A percentile compares a stretch with the other conserved stretches of the same genome.
These are phyloP conservation scores for Lates calcarifer DNA, from an alignment of 2,113 vertebrate species.

Conservation along the genomic window DNA sequence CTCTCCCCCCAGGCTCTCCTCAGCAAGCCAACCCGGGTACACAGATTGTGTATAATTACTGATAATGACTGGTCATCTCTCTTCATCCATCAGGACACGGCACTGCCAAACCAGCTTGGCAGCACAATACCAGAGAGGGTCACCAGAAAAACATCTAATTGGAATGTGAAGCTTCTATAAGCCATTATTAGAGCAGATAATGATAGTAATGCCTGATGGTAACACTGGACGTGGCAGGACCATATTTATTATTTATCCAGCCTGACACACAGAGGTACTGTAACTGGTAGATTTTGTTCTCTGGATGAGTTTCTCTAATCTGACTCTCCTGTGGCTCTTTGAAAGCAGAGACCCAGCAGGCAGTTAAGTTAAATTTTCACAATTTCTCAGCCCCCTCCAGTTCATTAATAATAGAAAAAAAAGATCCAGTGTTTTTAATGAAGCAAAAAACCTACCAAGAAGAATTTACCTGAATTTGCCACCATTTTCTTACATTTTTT, in stretches of 20 bases:
- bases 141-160: constrained; percentile 35
- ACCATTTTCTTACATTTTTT: background rate
- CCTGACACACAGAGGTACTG: background rate
- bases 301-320: constrained; percentile 1
- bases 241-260: constrained; percentile 25
- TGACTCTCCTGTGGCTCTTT: constrained; percentile 13
- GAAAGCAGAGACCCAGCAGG: constrained; percentile 17
- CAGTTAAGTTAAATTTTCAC: constrained; percentile 1
- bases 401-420: background rate
- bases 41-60: constrained; percentile 83
- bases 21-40: constrained; percentile 58
- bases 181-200: constrained; percentile 47
- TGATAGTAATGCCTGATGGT: constrained; percentile 18
- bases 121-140: constrained; percentile 29
- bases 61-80: constrained; percentile 81
- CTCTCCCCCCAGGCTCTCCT: constrained; percentile 39
- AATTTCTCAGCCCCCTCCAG: background rate
- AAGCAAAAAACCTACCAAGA: background rate
- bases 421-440: background rate
- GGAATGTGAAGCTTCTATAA: constrained; percentile 24
- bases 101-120: constrained; percentile 64
- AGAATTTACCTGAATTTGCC: background rate
- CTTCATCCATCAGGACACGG: constrained; percentile 80
- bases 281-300: background rate
- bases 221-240: constrained; percentile 14